Evolutionary conservation across 2,797 vertebrate genomes (phyloP).

Genomic region (Peromyscus eremicus): DNA sequence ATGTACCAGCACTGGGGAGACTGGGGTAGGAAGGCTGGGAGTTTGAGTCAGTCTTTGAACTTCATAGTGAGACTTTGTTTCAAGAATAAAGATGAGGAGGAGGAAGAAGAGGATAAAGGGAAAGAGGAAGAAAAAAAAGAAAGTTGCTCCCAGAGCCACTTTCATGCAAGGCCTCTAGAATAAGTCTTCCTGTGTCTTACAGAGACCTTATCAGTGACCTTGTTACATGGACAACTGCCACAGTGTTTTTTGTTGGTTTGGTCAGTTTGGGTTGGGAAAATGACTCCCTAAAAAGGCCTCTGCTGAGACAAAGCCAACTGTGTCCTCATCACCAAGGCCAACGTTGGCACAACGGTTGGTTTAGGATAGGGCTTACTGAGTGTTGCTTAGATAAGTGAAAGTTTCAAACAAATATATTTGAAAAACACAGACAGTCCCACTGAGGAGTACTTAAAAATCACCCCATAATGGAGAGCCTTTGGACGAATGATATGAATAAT

Average conservation of each 20-base stretch:
- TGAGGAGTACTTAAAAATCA: neutral
- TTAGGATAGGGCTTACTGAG: neutral
- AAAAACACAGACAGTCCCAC: slow-evolving; percentile 35
- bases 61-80: neutral
- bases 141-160: neutral
- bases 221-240: neutral
- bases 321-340: neutral
- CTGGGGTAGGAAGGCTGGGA: neutral
- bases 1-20: neutral
- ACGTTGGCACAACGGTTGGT: neutral
- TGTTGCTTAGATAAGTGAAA: slow-evolving; percentile 15
- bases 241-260: neutral
- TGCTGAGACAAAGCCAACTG: neutral
- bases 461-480: neutral
- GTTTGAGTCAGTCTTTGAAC: neutral
- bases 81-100: neutral
- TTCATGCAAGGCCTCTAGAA: neutral
- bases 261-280: neutral
- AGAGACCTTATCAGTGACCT: slow-evolving; percentile 4
- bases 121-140: too few species aligned
- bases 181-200: neutral
- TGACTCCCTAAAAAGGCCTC: neutral
- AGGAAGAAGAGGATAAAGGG: neutral
- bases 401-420: slow-evolving; percentile 13
- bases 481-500: neutral